Base-by-base conservation (phyloP, 2,888 invertebrate species). In the Drosophila diplacantha region DNA sequence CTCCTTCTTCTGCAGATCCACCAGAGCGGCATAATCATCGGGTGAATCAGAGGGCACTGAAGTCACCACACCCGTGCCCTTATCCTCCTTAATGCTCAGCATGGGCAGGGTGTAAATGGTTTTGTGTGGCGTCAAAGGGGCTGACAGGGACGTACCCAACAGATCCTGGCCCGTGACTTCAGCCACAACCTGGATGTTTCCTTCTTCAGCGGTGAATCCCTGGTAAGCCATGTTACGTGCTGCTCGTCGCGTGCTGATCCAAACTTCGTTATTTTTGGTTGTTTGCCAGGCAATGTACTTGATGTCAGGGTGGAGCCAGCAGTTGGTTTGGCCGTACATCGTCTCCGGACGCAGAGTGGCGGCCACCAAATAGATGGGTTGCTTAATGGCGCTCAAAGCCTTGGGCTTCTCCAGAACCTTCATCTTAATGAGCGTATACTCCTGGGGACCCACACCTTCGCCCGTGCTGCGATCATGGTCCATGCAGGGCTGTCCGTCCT, bases 301-400 rank as follows among this genome's bases (percentile, higher is more conserved):
- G 85, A 99, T 95, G 85, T 98, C 97, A 0, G 99, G 99, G 84
- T 95, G 94, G 5, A 99, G 88, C 98, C 99, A 99, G 87, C 98
- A 99, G 87, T 99, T 99, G 0, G 99, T 99, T 90, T 99, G 99
- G 0, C 99, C 99, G 86, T 98, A 99, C 99, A 99, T 99, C 1
- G 99, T 99, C 90, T 99, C 99, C 2, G 99, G 98, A 62, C 99
- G 91, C n/a, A 99, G 90, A 6, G 99, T 99, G 9, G 98, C 99
- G 18, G 98, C 98, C 12, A 99, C 97, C 65, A 99, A 90, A 49
- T 71, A 89, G 47, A 89, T 74, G 6, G 85, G 68, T 3, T 69
- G 73, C 64, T 81, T 84, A 0, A 87, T 72, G 26, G 83, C 60
- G 32, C 86, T 91, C 8, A 97, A 88, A 85, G 91, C 91, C 49